phyloP scores from a whole-genome alignment of 1,140 invertebrate genomes.

The Bombyx mandarina region DNA sequence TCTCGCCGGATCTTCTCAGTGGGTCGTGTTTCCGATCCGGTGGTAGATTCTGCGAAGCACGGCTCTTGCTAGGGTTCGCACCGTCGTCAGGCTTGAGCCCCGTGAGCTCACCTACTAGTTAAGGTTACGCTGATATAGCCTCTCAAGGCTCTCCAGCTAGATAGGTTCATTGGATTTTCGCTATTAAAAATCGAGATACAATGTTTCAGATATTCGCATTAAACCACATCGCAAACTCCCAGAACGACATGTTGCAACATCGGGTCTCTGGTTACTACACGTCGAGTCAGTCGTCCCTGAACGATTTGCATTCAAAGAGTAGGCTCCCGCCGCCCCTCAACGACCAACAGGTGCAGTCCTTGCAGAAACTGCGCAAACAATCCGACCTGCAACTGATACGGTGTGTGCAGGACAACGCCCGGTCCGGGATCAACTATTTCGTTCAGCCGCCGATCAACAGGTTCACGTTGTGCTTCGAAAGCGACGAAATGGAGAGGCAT shows the following conservation, averaged over 20 bases:
- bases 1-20: too few species aligned
- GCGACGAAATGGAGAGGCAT: conserved; percentile 85
- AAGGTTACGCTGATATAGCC: too few species aligned
- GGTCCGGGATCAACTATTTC: conserved; percentile 88
- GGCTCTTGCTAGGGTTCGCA: too few species aligned
- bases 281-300: conserved; percentile 65
- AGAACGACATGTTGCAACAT: conserved; percentile 82
- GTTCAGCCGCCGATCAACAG: conserved; percentile 88
- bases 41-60: too few species aligned
- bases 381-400: conserved; percentile 88
- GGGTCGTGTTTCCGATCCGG: too few species aligned
- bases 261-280: conserved; percentile 90
- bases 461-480: conserved; percentile 88
- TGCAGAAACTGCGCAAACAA: conserved; percentile 87
- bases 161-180: background rate
- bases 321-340: conserved; percentile 59
- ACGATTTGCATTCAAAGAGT: conserved; percentile 28
- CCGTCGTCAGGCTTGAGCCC: too few species aligned
- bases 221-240: conserved; percentile 74
- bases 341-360: conserved; percentile 71
- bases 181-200: too few species aligned
- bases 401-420: conserved; percentile 85
- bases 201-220: conserved; percentile 76
- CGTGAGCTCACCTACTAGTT: too few species aligned
- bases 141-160: too few species aligned